Evolutionary conservation across 2,888 invertebrate genomes (phyloP), one percentile per base, ranked within the genome.

Genomic region (Masnerella sp.): DNA sequence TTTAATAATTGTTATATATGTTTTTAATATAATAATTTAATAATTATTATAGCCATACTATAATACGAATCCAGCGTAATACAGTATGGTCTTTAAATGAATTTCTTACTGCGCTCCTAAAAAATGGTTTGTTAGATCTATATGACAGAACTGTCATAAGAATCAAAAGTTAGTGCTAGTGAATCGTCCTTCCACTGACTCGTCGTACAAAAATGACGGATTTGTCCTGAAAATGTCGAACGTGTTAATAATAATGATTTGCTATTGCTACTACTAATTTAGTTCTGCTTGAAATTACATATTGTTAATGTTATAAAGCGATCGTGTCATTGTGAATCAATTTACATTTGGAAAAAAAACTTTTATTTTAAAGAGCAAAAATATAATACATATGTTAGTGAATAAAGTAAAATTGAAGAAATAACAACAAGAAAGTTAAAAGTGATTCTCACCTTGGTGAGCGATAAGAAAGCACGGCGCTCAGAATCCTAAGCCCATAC

Each of bases 161-260:
- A 20, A 45, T 67, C 56, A 43, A 40, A 45, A 61, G 74, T 52
- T 47, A 30, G 65, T 51, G 38, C 78, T 61, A 52, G 75, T 74
- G 49, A 82, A 82, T 64, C 68, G 82, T 67, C 80, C 85, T 42
- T 62, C 74, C 59, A 79, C 9, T 30, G 70, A 78, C 67, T 86
- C 85, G 71, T 86, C 81, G 59, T 82, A 80, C 12, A 80, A 77
- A 79, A 85, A 87, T 58, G 82, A 81, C 43, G 83, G 81, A 81
- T 87, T 86, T 45, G 82, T 78, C 78, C 85, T 86, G 82, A 76
- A 86, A 83, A 15, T n/a, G 56, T 45, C 54, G 5, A 7, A 74
- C 42, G n/a, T n/a, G n/a, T n/a, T n/a, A n/a, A 34, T 42, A 68
- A 70, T 75, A 65, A 68, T 58, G 22, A 75, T 1, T 25, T 8